Evolutionary conservation across 2,888 invertebrate genomes (phyloP).

Genomic region (Venusia cambrica): DNA sequence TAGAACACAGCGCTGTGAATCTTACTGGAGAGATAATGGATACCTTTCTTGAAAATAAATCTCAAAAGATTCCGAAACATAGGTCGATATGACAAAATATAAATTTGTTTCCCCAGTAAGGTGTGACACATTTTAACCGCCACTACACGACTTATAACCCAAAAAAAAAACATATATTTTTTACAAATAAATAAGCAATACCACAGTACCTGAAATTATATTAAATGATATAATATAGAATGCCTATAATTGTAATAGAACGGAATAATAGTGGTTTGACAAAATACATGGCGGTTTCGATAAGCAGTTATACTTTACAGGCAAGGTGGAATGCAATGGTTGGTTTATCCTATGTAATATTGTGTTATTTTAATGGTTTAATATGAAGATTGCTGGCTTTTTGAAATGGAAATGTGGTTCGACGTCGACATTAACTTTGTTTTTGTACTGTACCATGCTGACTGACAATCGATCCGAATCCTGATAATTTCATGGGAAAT

Average conservation of each 20-base stretch:
- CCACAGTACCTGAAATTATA: constrained; percentile 73
- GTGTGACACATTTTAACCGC: constrained; percentile 43
- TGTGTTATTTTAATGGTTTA: constrained; percentile 34
- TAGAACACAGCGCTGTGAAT: constrained; percentile 32
- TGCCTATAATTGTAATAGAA: constrained; percentile 52
- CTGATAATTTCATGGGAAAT: constrained; percentile 6
- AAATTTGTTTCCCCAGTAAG: constrained; percentile 19
- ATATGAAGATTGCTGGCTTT: constrained; percentile 20
- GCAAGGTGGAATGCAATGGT: constrained; percentile 38
- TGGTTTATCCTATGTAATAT: constrained; percentile 32
- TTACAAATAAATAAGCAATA: constrained; percentile 76
- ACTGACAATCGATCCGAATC: constrained; percentile 23
- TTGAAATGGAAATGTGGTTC: constrained; percentile 19
- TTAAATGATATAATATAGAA: constrained; percentile 53
- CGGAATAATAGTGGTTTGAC: constrained; percentile 58
- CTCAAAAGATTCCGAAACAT: too few relatives aligned
- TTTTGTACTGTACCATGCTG: constrained; percentile 16
- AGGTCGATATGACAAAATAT: neutral
- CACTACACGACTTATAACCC: constrained; percentile 40
- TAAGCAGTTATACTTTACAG: constrained; percentile 34
- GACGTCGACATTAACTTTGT: constrained; percentile 19
- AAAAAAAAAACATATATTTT: constrained; percentile 56
- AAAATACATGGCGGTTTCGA: constrained; percentile 49
- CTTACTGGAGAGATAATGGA: constrained; percentile 22
- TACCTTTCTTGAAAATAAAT: neutral